Base-by-base conservation (phyloP, 2,797 vertebrate genomes). In the Microctenopoma steveboyesi region DNA sequence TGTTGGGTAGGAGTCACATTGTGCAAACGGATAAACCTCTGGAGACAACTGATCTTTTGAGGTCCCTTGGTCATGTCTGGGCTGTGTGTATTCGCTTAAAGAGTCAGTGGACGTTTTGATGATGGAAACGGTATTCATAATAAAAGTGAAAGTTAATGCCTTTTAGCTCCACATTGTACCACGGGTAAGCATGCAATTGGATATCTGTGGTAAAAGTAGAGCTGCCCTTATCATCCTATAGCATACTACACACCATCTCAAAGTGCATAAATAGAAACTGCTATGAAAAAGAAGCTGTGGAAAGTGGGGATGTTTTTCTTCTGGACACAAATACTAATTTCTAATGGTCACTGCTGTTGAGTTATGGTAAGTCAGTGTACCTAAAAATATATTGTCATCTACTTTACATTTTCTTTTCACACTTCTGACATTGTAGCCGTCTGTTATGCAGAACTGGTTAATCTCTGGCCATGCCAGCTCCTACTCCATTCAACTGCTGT, bases 141-240 rank as follows among this genome's bases (percentile, higher is more conserved):
- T 18, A 62, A 76, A 81, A 76, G 63, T 83, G 84, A 82, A 81
- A 79, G 82, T 16, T 84, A 76, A 78, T 64, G 58, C 46, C 71
- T 69, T 79, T 27, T 58, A 70, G 60, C 73, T 35, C 48, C 40
- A 50, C 2, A 30, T 59, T 78, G 52, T 62, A 65, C 47, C 35
- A 56, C 7, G 25, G 56, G 57, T 65, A 63, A 59, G 39, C 60
- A 46, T 72, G 42, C 74, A 66, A 79, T 78, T 55, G 77, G 66
- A 87, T 76, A 60, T 69, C 22, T 22, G 22, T 28, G 51, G 74
- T 74, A 67, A 86, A 52, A 35, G 75, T 84, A 63, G 65, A 46
- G 64, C 70, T 76, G 40, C 76, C 72, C 18, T 42, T 4, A 28
- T 53, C 61, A 33, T 43, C 55, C 52, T 50, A 22, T 64, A 58